phyloP scores from a whole-genome alignment of 2,113 vertebrate genomes.

The Brachypteracias leptosomus region DNA sequence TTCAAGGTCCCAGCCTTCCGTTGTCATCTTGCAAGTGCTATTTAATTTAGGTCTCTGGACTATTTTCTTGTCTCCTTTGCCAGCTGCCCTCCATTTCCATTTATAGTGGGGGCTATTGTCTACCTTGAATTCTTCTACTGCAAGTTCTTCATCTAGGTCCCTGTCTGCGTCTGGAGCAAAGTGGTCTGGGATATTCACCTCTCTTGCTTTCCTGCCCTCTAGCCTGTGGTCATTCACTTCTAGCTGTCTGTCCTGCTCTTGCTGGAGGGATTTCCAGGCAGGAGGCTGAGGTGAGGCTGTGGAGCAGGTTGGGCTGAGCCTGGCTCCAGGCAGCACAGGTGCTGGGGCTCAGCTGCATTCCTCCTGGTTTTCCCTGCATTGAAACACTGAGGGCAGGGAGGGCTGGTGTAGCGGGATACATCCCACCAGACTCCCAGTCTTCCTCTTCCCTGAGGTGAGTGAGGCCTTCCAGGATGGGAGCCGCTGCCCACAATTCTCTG shows the following conservation, averaged over 20 bases:
- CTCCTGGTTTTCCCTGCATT: background rate
- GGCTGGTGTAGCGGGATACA: background rate
- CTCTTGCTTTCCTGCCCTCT: background rate
- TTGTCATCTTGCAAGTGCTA: background rate
- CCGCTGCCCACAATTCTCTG: rapidly evolving
- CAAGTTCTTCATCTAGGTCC: background rate
- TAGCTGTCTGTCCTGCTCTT: background rate
- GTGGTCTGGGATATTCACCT: background rate
- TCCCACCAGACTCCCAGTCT: background rate
- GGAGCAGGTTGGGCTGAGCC: background rate
- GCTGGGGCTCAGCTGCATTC: background rate
- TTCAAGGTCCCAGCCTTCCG: background rate
- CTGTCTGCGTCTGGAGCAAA: background rate
- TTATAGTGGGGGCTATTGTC: background rate
- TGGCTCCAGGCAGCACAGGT: background rate
- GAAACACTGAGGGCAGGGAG: background rate
- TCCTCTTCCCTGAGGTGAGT: background rate
- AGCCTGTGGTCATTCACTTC: background rate
- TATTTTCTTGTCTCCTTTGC: background rate
- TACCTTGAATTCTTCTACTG: background rate
- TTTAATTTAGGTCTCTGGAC: background rate
- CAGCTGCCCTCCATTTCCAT: background rate
- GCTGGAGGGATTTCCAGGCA: background rate
- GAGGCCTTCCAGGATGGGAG: background rate
- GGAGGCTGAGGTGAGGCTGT: background rate